These are phyloP conservation scores for Xylocampa areola DNA, from an alignment of 2,888 invertebrate genomes.

Conservation along the genomic window DNA sequence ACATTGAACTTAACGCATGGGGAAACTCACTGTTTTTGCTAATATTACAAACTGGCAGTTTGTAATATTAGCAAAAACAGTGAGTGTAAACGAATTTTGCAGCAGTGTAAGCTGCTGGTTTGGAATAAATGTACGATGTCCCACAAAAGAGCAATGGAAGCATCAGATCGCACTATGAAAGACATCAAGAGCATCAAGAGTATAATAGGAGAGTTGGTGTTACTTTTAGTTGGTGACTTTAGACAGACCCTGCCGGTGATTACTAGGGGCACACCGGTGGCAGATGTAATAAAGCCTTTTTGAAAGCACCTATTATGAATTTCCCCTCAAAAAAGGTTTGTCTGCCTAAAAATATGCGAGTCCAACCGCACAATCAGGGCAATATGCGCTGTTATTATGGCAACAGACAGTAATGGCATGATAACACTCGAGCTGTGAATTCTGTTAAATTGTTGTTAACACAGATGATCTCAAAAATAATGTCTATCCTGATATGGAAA, in stretches of 20 bases:
- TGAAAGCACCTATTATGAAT: conserved; percentile 56
- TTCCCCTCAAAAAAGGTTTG: conserved; percentile 45
- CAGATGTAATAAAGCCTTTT: conserved; percentile 56
- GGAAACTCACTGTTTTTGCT: too few species aligned
- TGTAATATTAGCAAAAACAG: conserved; percentile 6
- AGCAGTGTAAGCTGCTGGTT: not conserved
- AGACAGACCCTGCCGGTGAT: conserved; percentile 37
- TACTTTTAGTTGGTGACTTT: conserved; percentile 20
- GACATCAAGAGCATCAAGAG: conserved; percentile 2
- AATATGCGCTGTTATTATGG: conserved; percentile 37
- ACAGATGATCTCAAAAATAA: conserved; percentile 4
- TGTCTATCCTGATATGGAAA: conserved; percentile 51
- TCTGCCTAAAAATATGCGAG: conserved; percentile 40
- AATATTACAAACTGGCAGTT: too few species aligned
- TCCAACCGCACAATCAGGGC: conserved; percentile 46
- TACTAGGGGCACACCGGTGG: conserved; percentile 47
- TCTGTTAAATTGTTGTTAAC: not conserved
- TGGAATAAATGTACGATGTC: conserved; percentile 7
- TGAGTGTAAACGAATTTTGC: not conserved
- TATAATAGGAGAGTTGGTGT: too few species aligned
- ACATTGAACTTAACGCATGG: conserved; percentile 36
- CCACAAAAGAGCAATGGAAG: conserved; percentile 16
- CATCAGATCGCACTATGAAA: conserved; percentile 8
- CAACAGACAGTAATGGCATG: not conserved
- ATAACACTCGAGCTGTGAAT: not conserved